Evolutionary conservation across 2,113 vertebrate genomes (phyloP).

Genomic region (Spilogale gracilis): DNA sequence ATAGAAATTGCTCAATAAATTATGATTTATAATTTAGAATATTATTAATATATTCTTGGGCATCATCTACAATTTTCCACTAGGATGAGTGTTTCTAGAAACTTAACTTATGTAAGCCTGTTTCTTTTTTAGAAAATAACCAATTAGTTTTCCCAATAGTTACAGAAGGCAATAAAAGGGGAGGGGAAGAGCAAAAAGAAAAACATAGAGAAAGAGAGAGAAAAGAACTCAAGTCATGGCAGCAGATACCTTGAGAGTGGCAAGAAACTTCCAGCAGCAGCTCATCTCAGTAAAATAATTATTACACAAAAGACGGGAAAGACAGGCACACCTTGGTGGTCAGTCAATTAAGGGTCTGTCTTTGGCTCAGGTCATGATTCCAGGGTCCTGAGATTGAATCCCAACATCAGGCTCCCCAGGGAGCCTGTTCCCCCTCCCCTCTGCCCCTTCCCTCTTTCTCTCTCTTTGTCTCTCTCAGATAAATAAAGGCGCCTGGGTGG

Average conservation of each 20-base stretch:
- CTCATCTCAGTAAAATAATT: neutral
- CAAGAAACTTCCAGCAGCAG: neutral
- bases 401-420: too few relatives aligned
- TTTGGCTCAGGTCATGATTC: too few relatives aligned
- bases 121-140: neutral
- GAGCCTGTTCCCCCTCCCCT: too few relatives aligned
- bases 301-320: neutral
- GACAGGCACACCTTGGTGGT: neutral
- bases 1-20: neutral
- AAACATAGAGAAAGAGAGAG: neutral
- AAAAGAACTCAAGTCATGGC: neutral
- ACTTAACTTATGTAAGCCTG: neutral
- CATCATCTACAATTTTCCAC: constrained; percentile 1
- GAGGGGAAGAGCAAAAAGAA: neutral
- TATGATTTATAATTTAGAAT: constrained; percentile 7
- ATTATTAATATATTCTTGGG: neutral
- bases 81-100: constrained; percentile 24
- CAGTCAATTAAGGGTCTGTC: too few relatives aligned
- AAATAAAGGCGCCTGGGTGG: too few relatives aligned
- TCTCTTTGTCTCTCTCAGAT: too few relatives aligned
- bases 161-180: neutral
- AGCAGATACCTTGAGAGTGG: neutral
- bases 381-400: too few relatives aligned
- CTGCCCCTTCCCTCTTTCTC: too few relatives aligned
- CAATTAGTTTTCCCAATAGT: neutral